A percentile compares a stretch with the other conserved stretches of the same genome.
Evolutionary conservation across 2,888 invertebrate species (phyloP).

Genomic region (Crocallis elinguaria): DNA sequence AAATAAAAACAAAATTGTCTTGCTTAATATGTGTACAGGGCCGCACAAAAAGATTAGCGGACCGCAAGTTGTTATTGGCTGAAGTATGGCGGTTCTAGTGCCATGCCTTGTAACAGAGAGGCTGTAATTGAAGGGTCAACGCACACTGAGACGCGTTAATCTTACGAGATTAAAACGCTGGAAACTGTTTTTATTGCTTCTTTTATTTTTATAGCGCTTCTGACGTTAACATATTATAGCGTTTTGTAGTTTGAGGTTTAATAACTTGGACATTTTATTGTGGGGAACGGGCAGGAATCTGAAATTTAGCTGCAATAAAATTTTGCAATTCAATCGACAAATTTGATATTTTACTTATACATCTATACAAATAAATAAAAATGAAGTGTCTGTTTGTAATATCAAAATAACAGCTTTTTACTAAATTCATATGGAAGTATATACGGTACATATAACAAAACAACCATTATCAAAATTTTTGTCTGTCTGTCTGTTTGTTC

Average conservation of each 20-base stretch:
- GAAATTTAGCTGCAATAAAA: too few species aligned
- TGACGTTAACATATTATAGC: conserved; percentile 21
- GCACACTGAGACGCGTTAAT: conserved; percentile 34
- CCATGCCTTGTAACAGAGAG: conserved; percentile 22
- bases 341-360: too few species aligned
- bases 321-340: too few species aligned
- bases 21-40: not conserved
- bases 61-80: too few species aligned
- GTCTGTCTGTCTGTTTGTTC: too few species aligned
- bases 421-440: too few species aligned
- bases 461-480: too few species aligned
- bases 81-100: too few species aligned
- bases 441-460: too few species aligned
- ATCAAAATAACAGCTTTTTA: too few species aligned
- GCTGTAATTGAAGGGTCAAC: conserved; percentile 40
- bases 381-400: too few species aligned
- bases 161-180: conserved; percentile 31
- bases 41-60: not conserved
- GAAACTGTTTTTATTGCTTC: conserved; percentile 31
- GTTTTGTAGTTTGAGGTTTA: conserved; percentile 1
- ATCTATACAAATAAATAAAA: too few species aligned
- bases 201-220: conserved; percentile 32
- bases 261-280: not conserved
- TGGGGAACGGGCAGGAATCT: not conserved
- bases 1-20: not conserved